Conservation (phyloP, 2,888 invertebrate genomes). For the Rapana venosa region DNA sequence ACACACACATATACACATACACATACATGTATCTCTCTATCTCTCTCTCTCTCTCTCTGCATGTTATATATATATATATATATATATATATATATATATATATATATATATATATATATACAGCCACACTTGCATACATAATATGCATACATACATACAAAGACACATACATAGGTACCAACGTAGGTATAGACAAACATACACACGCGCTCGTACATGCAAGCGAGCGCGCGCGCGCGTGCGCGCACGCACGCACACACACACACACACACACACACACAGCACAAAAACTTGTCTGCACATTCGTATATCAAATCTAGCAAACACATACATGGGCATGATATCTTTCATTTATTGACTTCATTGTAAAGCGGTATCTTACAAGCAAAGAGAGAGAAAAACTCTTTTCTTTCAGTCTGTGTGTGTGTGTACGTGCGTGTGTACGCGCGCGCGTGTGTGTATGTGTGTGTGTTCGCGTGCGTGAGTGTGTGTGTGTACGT, state of each 20-base stretch:
- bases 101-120: not conserved
- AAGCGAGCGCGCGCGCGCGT: not conserved
- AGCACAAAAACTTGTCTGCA: not conserved
- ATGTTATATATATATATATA: not conserved
- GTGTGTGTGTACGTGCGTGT: too few relatives aligned
- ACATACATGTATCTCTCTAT: too few relatives aligned
- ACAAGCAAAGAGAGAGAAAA: too few relatives aligned
- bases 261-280: not conserved
- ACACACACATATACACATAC: not conserved
- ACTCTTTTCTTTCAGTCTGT: too few relatives aligned
- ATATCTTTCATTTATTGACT: too few relatives aligned
- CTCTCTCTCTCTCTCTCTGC: too few relatives aligned
- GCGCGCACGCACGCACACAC: not conserved
- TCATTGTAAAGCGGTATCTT: too few relatives aligned
- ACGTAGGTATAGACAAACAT: not conserved
- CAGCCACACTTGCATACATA: not conserved
- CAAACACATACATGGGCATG: too few relatives aligned
- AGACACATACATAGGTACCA: not conserved
- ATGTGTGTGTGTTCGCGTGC: too few relatives aligned
- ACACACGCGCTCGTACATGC: not conserved
- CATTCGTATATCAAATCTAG: not conserved
- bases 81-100: not conserved
- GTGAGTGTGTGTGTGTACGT: too few relatives aligned
- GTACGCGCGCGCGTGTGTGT: too few relatives aligned
- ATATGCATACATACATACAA: not conserved